A percentile compares a stretch with the other conserved stretches of the same genome.
Conservation (phyloP, 2,888 invertebrate species). For the Ochropleura leucogaster region DNA sequence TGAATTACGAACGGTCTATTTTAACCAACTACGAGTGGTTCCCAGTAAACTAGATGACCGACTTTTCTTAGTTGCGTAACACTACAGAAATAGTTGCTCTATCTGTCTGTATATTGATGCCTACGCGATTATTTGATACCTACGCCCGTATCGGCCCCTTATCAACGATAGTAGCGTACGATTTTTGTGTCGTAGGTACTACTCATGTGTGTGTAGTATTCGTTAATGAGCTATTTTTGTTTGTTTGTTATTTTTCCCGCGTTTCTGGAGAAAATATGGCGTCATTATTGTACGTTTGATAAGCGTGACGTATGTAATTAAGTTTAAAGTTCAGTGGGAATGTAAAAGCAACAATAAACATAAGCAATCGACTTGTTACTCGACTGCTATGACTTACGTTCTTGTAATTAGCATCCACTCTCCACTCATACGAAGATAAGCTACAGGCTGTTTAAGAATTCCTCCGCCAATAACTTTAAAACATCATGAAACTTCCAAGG, state of each 20-base stretch:
- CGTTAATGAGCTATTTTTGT: slow-evolving; percentile 39
- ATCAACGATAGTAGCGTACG: slow-evolving; percentile 49
- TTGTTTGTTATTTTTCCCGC: slow-evolving; percentile 29
- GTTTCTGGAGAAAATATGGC: slow-evolving; percentile 5
- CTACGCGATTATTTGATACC: slow-evolving; percentile 43
- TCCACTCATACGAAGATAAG: slow-evolving; percentile 16
- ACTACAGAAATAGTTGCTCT: slow-evolving; percentile 75
- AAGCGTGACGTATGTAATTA: slow-evolving; percentile 18
- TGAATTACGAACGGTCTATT: slow-evolving; percentile 78
- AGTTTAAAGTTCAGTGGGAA: slow-evolving; percentile 33
- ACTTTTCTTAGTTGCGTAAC: slow-evolving; percentile 84
- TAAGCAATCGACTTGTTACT: slow-evolving; percentile 25
- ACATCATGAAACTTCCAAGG: slow-evolving; percentile 32
- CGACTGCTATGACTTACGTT: slow-evolving; percentile 19
- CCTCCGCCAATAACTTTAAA: background rate
- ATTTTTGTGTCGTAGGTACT: slow-evolving; percentile 40
- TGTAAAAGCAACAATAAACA: slow-evolving; percentile 21
- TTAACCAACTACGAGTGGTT: slow-evolving; percentile 78
- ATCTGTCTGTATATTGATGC: slow-evolving; percentile 42
- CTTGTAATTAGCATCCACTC: slow-evolving; percentile 33
- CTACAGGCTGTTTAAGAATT: slow-evolving; percentile 35
- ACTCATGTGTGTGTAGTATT: slow-evolving; percentile 9
- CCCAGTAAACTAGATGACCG: slow-evolving; percentile 83
- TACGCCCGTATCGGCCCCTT: slow-evolving; percentile 36
- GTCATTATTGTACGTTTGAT: slow-evolving; percentile 22